Percentiles rank a stretch among this genome's conserved stretches.
These are phyloP conservation scores for Nipponacmea schrenckii DNA, from an alignment of 2,888 invertebrate genomes.

Conservation along the genomic window DNA sequence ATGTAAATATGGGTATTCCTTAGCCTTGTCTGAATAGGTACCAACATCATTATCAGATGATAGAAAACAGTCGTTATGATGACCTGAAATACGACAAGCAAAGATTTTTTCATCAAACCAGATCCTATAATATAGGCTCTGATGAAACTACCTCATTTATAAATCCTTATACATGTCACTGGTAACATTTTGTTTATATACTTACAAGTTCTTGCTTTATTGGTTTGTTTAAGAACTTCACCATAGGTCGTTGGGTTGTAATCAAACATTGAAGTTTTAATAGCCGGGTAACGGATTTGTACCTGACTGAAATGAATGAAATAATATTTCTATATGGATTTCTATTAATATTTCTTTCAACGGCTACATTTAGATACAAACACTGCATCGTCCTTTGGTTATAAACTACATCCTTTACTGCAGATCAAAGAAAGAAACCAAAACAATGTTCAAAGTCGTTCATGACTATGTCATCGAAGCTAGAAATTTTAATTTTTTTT, in stretches of 20 bases:
- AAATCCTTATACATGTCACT: no score
- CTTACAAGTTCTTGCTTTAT: slow-evolving; percentile 18
- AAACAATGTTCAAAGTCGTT: no score
- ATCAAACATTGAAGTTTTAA: slow-evolving; percentile 12
- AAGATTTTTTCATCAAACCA: no score
- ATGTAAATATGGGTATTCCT: slow-evolving; percentile 21
- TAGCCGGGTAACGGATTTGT: slow-evolving; percentile 15
- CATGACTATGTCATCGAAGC: no score
- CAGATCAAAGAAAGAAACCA: no score
- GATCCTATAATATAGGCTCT: no score
- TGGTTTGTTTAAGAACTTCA: slow-evolving; percentile 17
- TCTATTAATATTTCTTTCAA: not conserved
- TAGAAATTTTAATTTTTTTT: no score
- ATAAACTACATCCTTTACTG: no score
- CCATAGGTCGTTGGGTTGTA: slow-evolving; percentile 8
- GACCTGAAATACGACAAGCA: slow-evolving; percentile 1
- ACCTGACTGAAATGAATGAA: slow-evolving; percentile 9
- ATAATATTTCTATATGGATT: not conserved
- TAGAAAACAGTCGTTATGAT: slow-evolving; percentile 27
- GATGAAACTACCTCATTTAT: no score
- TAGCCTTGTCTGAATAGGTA: slow-evolving; percentile 12
- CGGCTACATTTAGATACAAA: not conserved
- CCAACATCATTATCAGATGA: slow-evolving; percentile 20
- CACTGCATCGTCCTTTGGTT: not conserved
- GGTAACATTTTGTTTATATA: no score